These are phyloP conservation scores for Stegostoma tigrinum DNA, from an alignment of 2,113 vertebrate species.

Conservation along the genomic window DNA sequence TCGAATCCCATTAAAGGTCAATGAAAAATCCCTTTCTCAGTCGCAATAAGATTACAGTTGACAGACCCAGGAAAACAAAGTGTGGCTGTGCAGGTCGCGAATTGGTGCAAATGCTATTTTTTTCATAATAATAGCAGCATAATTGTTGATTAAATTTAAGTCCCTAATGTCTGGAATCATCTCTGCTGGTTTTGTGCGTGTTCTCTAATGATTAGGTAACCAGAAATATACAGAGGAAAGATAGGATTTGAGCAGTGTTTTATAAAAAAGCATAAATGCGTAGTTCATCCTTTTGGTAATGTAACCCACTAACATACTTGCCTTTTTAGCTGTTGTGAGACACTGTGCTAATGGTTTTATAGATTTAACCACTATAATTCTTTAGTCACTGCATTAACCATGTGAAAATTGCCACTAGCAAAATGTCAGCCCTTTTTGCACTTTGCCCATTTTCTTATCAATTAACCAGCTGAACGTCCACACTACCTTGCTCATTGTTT, in stretches of 20 bases:
- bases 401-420: background rate
- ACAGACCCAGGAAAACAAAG: background rate
- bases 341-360: background rate
- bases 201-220: background rate
- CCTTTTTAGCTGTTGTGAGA: background rate
- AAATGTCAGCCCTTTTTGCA: background rate
- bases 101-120: background rate
- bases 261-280: background rate
- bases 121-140: background rate
- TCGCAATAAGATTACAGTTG: background rate
- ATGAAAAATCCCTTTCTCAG: background rate
- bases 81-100: background rate
- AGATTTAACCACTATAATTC: background rate
- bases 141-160: background rate
- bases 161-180: background rate
- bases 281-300: conserved; percentile 10
- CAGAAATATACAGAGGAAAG: background rate
- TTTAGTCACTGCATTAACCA: background rate
- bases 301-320: background rate
- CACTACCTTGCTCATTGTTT: background rate
- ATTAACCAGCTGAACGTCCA: background rate
- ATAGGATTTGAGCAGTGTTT: background rate
- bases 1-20: too few species aligned
- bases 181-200: background rate
- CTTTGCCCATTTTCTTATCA: background rate